A percentile compares a stretch with the other conserved stretches of the same genome.
Conservation (phyloP, 2,113 vertebrate genomes). For the Ictalurus punctatus region DNA sequence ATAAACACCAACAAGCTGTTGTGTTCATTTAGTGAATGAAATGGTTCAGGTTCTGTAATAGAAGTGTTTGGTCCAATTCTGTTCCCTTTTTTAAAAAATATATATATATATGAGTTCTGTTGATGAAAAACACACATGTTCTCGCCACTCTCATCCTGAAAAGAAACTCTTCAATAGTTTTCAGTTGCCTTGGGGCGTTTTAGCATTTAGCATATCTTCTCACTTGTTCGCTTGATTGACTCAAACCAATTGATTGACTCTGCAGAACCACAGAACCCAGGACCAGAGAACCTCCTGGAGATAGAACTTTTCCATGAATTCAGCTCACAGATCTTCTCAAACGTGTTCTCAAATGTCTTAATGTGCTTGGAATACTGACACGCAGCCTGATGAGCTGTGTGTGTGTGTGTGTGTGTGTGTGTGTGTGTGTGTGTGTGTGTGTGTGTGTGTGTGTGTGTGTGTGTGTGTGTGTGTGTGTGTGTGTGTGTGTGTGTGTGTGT, state of each 20-base stretch:
- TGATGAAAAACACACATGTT: no score
- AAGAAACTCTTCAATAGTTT: no score
- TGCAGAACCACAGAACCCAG: not conserved
- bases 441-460: not conserved
- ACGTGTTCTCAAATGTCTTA: not conserved
- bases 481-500: not conserved
- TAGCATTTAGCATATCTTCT: not conserved
- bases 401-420: not conserved
- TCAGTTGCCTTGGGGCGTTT: not conserved
- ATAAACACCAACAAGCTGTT: no score
- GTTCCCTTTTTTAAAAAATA: not conserved
- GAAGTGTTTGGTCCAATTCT: not conserved
- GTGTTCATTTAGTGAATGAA: not conserved
- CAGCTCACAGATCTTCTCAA: not conserved
- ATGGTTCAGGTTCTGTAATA: not conserved
- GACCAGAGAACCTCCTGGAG: slow-evolving; percentile 10
- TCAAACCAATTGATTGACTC: not conserved
- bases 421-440: slow-evolving; percentile 1
- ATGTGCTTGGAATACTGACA: slow-evolving; percentile 18
- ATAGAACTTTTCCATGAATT: not conserved
- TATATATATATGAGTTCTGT: no score
- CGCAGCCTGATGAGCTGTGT: not conserved
- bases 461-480: not conserved
- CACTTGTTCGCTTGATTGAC: not conserved
- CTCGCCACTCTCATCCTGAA: no score